Conservation (phyloP, 2,888 invertebrate species). For the Colletes collaris region DNA sequence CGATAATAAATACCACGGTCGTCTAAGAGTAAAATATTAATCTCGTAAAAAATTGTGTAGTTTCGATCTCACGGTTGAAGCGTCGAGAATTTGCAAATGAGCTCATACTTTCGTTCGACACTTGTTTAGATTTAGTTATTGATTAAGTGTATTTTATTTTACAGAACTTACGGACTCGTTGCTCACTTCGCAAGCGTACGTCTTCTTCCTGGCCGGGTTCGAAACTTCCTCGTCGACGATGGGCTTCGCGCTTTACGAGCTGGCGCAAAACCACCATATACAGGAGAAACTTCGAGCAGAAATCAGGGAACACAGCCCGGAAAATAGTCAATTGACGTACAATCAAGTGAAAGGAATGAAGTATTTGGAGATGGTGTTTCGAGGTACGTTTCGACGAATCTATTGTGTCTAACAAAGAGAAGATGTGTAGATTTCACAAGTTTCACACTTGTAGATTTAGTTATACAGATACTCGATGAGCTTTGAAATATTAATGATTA, state of each 20-base stretch:
- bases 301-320: neutral
- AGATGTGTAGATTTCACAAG: too few species aligned
- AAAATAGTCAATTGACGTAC: neutral
- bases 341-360: slow-evolving; percentile 1
- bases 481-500: too few species aligned
- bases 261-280: slow-evolving; percentile 67
- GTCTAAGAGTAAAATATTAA: too few species aligned
- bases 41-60: too few species aligned
- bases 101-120: too few species aligned
- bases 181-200: slow-evolving; percentile 69
- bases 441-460: too few species aligned
- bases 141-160: neutral
- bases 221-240: slow-evolving; percentile 53
- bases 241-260: slow-evolving; percentile 68
- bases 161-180: slow-evolving; percentile 65
- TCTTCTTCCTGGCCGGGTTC: slow-evolving; percentile 73
- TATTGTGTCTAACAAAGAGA: too few species aligned
- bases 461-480: too few species aligned
- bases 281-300: slow-evolving; percentile 64
- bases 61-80: too few species aligned
- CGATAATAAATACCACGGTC: too few species aligned
- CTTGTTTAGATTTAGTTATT: too few species aligned
- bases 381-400: neutral
- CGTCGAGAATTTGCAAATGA: too few species aligned
- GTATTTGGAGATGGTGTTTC: slow-evolving; percentile 1